Conservation (phyloP, 2,797 vertebrate genomes). For the Gymnoscopelus microlampas region DNA sequence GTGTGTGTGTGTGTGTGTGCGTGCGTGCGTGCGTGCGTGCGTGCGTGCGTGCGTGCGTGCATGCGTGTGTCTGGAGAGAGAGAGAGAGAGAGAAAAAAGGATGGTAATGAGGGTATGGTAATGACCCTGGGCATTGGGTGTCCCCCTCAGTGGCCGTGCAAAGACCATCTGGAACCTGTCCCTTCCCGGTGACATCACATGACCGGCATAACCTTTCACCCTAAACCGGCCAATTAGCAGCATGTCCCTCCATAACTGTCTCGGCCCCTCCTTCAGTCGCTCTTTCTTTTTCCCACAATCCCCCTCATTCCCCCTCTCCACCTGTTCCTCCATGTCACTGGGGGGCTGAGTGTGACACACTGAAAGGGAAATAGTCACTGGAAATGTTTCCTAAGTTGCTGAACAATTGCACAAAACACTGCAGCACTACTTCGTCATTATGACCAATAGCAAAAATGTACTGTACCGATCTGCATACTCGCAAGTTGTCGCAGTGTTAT, state of each 20-base stretch:
- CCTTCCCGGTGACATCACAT: constrained; percentile 74
- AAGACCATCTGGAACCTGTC: constrained; percentile 76
- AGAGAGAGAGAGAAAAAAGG: not conserved
- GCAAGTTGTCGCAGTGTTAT: no score
- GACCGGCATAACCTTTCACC: constrained; percentile 70
- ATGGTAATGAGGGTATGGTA: constrained; percentile 55
- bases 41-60: constrained; percentile 6
- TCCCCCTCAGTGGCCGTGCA: constrained; percentile 48
- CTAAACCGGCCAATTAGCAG: constrained; percentile 75
- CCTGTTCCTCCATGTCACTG: constrained; percentile 70
- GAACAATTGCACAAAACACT: no score
- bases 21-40: constrained; percentile 20
- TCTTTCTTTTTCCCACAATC: constrained; percentile 36
- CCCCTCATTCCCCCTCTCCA: constrained; percentile 42
- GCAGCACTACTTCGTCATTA: no score
- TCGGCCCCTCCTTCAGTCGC: constrained; percentile 33
- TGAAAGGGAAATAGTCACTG: constrained; percentile 8
- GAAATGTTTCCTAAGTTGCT: constrained; percentile 9
- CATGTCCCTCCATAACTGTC: constrained; percentile 66
- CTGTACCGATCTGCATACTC: no score
- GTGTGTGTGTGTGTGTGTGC: constrained; percentile 16
- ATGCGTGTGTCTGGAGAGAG: constrained; percentile 9
- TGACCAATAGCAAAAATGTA: no score
- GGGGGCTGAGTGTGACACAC: constrained; percentile 27
- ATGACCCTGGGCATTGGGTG: constrained; percentile 59